Percentiles rank a stretch among this genome's conserved stretches.
phyloP scores from a whole-genome alignment of 1,140 invertebrate genomes.

The Drosophila littoralis region DNA sequence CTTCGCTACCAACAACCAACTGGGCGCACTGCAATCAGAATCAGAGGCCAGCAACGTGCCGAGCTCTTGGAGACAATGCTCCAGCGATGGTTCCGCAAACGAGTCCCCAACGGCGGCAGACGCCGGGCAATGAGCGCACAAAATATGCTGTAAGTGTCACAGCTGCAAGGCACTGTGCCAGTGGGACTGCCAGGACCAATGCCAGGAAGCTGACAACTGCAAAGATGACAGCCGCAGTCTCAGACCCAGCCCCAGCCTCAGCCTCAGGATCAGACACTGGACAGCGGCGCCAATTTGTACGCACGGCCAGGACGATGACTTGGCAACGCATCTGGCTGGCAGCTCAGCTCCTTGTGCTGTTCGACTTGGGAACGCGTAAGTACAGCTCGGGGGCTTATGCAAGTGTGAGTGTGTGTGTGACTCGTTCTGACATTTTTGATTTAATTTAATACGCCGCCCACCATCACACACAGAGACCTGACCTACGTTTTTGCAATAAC shows the following conservation, averaged over 20 bases:
- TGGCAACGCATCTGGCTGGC: conserved; percentile 48
- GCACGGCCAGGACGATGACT: conserved; percentile 47
- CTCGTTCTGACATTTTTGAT: conserved; percentile 69
- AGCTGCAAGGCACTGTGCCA: conserved; percentile 74
- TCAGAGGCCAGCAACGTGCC: conserved; percentile 21
- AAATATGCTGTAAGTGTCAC: conserved; percentile 77
- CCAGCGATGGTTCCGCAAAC: conserved; percentile 63
- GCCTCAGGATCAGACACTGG: conserved; percentile 2
- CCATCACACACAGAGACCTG: not conserved
- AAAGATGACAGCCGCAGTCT: conserved; percentile 45
- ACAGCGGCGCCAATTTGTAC: conserved; percentile 65
- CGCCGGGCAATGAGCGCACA: conserved; percentile 69
- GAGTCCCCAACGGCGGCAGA: conserved; percentile 75
- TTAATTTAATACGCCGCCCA: conserved; percentile 59
- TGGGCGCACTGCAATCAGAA: conserved; percentile 69
- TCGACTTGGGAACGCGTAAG: conserved; percentile 65
- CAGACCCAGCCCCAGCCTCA: conserved; percentile 16
- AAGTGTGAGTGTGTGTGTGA: conserved; percentile 10
- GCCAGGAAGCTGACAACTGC: conserved; percentile 43
- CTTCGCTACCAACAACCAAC: conserved; percentile 52
- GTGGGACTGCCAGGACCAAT: conserved; percentile 52
- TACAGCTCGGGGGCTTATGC: conserved; percentile 55
- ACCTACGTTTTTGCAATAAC: not conserved
- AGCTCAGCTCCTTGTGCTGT: conserved; percentile 33
- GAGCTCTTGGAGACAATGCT: conserved; percentile 54